phyloP scores from a whole-genome alignment of 2,113 vertebrate species.

The Fulica atra region DNA sequence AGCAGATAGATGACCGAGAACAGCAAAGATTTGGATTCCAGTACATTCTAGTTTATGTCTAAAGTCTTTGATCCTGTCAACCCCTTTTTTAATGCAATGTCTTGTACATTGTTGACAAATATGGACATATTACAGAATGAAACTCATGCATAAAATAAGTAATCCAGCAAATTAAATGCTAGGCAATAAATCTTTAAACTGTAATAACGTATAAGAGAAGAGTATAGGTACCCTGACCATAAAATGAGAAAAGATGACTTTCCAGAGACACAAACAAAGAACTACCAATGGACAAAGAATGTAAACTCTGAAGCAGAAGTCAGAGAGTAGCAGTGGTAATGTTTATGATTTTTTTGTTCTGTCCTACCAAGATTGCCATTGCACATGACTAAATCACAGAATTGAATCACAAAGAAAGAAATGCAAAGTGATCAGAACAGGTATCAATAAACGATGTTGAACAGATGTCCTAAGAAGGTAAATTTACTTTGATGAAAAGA shows the following conservation, averaged over 20 bases:
- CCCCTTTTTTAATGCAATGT: neutral
- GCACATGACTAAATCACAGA: neutral
- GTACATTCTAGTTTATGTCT: neutral
- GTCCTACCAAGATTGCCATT: neutral
- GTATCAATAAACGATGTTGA: neutral
- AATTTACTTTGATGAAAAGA: neutral
- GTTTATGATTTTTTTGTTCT: neutral
- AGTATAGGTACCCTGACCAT: neutral
- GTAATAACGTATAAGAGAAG: neutral
- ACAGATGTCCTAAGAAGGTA: neutral
- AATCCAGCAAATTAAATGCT: neutral
- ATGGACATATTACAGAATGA: neutral
- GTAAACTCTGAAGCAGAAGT: neutral
- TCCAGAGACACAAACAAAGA: neutral
- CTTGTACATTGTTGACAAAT: neutral
- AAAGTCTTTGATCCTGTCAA: neutral
- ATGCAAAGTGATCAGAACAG: neutral
- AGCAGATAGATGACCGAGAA: neutral
- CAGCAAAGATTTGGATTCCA: neutral
- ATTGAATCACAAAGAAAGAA: neutral
- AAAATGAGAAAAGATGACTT: neutral
- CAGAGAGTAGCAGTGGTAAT: neutral
- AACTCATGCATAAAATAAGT: neutral
- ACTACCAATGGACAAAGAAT: fast-evolving
- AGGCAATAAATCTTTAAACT: neutral